phyloP scores from a whole-genome alignment of 2,888 invertebrate species.

The Rhamphomyia laevipes region DNA sequence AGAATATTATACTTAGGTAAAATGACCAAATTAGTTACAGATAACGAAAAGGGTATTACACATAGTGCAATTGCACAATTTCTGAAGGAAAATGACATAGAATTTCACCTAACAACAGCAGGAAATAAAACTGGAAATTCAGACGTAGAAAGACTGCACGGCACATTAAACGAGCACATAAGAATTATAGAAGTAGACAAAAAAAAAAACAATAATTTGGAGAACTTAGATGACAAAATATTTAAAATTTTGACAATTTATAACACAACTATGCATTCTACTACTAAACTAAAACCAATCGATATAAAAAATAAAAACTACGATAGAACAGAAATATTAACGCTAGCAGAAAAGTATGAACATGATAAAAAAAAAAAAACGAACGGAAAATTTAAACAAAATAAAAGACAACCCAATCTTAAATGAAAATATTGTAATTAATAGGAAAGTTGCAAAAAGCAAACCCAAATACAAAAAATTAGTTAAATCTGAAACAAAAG shows the following conservation, averaged over 20 bases:
- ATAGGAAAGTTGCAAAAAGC: background rate
- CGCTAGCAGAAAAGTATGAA: background rate
- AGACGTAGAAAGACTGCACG: constrained; percentile 8
- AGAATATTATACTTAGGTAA: constrained; percentile 5
- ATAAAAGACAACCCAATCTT: background rate
- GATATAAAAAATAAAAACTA: background rate
- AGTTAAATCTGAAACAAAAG: no score
- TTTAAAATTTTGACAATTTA: background rate
- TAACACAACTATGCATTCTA: constrained; percentile 1
- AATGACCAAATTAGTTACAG: background rate
- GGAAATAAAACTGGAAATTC: constrained; percentile 9
- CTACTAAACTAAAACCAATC: background rate
- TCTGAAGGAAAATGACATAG: constrained; percentile 4
- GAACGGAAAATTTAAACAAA: background rate
- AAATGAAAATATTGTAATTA: background rate
- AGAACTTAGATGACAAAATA: background rate
- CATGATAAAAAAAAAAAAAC: background rate
- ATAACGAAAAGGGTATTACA: background rate
- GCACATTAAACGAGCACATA: no score
- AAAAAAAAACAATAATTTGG: background rate
- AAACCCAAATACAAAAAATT: no score
- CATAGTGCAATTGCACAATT: constrained; percentile 4
- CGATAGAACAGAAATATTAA: background rate
- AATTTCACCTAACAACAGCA: constrained; percentile 6
- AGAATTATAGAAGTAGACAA: constrained; percentile 3